These are phyloP conservation scores for Notechis scutatus DNA, from an alignment of 2,113 vertebrate species.

Conservation along the genomic window DNA sequence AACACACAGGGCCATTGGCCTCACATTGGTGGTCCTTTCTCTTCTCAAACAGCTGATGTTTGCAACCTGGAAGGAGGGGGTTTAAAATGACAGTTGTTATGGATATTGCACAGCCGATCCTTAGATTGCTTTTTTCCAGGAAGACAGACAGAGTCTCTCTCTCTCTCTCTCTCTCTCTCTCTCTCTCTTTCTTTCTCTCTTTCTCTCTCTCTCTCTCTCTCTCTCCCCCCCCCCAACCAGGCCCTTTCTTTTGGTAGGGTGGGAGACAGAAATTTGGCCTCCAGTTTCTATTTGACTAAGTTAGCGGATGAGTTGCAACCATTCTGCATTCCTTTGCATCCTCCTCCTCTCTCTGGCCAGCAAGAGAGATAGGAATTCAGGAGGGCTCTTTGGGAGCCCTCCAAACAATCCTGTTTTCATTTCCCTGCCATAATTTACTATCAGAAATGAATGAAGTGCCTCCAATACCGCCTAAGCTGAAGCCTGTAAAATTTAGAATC, in stretches of 20 bases:
- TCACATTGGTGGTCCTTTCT: background rate
- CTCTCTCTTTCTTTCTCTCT: no score
- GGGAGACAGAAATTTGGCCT: background rate
- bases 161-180: no score
- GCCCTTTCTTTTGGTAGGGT: background rate
- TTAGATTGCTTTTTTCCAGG: constrained; percentile 10
- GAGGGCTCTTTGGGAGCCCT: background rate
- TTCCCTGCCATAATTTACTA: background rate
- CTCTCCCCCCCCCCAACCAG: rapidly evolving
- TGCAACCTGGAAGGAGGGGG: background rate
- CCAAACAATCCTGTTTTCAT: background rate
- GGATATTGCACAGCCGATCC: background rate
- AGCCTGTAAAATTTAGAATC: background rate
- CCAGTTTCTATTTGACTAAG: background rate
- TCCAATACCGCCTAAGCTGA: background rate
- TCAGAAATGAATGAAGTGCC: background rate
- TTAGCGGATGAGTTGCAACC: background rate
- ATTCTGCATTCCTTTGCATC: background rate
- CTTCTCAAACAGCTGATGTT: background rate
- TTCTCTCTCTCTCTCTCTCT: background rate
- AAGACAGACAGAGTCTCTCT: background rate
- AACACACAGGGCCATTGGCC: background rate
- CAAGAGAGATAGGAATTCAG: background rate
- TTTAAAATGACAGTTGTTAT: background rate
- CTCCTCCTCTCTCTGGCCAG: background rate